A percentile compares a stretch with the other conserved stretches of the same genome.
These are phyloP conservation scores for Gymnothorax reevesii DNA, from an alignment of 2,797 vertebrate species.

Conservation along the genomic window DNA sequence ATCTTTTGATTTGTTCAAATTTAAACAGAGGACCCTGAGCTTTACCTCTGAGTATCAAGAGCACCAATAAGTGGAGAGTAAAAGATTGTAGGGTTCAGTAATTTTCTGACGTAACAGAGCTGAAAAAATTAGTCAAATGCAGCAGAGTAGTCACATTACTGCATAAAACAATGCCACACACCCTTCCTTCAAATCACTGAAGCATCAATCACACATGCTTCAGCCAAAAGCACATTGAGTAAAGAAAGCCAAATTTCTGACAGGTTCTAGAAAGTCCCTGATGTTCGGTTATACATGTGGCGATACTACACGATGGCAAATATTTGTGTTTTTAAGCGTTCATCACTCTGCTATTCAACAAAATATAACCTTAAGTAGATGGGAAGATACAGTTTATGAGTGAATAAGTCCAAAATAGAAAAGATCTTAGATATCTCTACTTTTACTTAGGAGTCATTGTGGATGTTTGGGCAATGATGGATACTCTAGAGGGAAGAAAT, in stretches of 20 bases:
- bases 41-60: background rate
- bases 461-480: background rate
- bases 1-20: background rate
- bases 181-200: constrained; percentile 30
- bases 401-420: background rate
- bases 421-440: background rate
- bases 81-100: background rate
- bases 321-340: no score
- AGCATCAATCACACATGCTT: background rate
- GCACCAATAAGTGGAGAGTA: background rate
- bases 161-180: background rate
- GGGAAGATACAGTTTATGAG: background rate
- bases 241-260: background rate
- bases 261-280: background rate
- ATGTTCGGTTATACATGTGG: background rate
- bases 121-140: background rate
- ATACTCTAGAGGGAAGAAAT: background rate
- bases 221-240: background rate
- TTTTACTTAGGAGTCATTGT: background rate
- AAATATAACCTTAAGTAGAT: background rate
- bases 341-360: background rate
- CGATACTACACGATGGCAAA: no score
- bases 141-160: background rate
- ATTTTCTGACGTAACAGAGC: background rate
- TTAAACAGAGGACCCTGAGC: background rate